These are phyloP conservation scores for Pseudopleuronectes americanus DNA, from an alignment of 2,797 vertebrate species.

Conservation along the genomic window DNA sequence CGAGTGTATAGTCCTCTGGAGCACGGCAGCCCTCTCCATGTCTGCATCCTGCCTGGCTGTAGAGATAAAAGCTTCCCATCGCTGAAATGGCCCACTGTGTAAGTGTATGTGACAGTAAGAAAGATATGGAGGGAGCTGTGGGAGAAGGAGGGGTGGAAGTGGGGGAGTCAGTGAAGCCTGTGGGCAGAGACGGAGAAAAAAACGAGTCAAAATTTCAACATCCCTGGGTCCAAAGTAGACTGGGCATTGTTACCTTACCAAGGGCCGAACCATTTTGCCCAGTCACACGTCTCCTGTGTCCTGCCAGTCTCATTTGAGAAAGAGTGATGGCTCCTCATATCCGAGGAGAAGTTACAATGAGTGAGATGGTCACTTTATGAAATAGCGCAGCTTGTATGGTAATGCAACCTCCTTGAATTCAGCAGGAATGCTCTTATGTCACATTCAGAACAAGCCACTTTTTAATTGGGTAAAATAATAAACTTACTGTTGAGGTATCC, in stretches of 20 bases:
- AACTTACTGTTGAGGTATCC: background rate
- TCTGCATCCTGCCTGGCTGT: constrained; percentile 63
- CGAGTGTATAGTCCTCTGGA: constrained; percentile 53
- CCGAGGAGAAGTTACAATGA: constrained; percentile 27
- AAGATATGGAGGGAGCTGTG: constrained; percentile 47
- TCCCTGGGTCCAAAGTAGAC: constrained; percentile 8
- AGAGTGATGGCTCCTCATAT: constrained; percentile 16
- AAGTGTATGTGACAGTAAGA: constrained; percentile 73
- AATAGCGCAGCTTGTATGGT: background rate
- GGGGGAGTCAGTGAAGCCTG: constrained; percentile 46
- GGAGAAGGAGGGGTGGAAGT: constrained; percentile 33
- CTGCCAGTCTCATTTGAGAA: constrained; percentile 37
- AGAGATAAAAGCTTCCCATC: constrained; percentile 73
- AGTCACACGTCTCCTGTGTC: constrained; percentile 39
- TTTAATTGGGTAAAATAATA: constrained; percentile 13
- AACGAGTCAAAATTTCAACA: no score
- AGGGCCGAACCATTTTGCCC: constrained; percentile 4
- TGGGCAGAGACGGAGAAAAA: background rate
- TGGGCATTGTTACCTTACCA: constrained; percentile 28
- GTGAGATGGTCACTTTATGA: background rate
- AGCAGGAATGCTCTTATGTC: background rate
- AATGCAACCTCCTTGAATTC: constrained; percentile 8
- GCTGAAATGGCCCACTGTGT: constrained; percentile 64
- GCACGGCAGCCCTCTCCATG: constrained; percentile 57
- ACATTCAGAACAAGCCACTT: background rate